phyloP scores from a whole-genome alignment of 2,888 invertebrate species.

The Ceramica pisi region DNA sequence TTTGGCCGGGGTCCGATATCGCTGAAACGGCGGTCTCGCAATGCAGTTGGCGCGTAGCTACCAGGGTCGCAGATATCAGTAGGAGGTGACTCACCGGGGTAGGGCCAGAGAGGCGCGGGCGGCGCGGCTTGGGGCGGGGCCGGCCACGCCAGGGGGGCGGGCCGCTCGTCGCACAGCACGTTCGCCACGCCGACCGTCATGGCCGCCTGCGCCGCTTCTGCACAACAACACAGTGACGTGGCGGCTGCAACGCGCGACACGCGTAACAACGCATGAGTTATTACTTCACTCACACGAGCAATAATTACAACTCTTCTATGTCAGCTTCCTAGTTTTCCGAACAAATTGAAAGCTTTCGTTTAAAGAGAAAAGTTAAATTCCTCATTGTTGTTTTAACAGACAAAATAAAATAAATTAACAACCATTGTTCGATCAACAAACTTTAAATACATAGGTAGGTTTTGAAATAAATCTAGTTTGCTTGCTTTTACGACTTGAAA shows the following conservation, averaged over 20 bases:
- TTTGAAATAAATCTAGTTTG: not conserved
- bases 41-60: slow-evolving; percentile 90
- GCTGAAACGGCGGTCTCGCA: slow-evolving; percentile 85
- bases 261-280: slow-evolving; percentile 61
- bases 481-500: not conserved
- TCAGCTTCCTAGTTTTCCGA: not conserved
- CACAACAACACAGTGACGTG: slow-evolving; percentile 85
- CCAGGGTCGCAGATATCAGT: slow-evolving; percentile 84
- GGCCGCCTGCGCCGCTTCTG: slow-evolving; percentile 92
- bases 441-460: too few species aligned
- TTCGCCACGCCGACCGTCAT: slow-evolving; percentile 92
- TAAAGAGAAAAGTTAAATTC: not conserved
- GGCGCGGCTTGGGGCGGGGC: slow-evolving; percentile 90
- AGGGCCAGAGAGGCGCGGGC: slow-evolving; percentile 95
- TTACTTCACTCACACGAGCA: slow-evolving; percentile 36
- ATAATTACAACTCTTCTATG: slow-evolving; percentile 21
- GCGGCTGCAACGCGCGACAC: slow-evolving; percentile 76
- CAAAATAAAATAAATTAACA: not conserved
- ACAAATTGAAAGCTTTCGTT: not conserved
- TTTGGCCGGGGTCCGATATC: slow-evolving; percentile 64
- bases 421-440: not conserved
- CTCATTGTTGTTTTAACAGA: not conserved
- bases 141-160: slow-evolving; percentile 91
- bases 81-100: slow-evolving; percentile 92
- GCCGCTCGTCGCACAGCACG: slow-evolving; percentile 92